Conservation (phyloP, 2,113 vertebrate genomes). For the Eira barbara region DNA sequence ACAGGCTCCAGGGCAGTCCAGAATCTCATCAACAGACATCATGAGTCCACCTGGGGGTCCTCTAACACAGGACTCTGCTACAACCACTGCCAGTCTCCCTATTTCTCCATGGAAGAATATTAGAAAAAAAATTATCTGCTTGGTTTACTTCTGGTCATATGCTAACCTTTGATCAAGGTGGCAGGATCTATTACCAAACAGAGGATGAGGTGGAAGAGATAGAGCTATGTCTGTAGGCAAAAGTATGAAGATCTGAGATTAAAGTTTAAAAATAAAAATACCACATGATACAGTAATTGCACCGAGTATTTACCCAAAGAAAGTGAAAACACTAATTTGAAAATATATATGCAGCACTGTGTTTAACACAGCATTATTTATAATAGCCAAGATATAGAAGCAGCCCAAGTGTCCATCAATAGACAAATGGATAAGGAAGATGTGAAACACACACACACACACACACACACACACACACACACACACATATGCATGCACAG, state of each 20-base stretch:
- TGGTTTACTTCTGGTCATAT: neutral
- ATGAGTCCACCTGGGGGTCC: neutral
- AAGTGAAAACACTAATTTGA: neutral
- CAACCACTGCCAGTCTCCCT: neutral
- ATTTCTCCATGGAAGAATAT: neutral
- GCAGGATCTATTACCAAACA: neutral
- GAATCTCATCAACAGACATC: neutral
- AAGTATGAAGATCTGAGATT: neutral
- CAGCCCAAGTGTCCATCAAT: neutral
- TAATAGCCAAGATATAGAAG: neutral
- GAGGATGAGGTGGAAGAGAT: neutral
- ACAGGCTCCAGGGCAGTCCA: accelerated
- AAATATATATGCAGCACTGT: neutral
- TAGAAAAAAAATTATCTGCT: neutral
- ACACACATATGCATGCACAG: too few relatives aligned
- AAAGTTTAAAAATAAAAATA: neutral
- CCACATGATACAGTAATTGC: neutral
- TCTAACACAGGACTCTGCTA: neutral
- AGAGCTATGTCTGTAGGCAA: neutral
- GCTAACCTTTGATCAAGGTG: neutral
- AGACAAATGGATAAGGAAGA: neutral
- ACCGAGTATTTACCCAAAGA: neutral
- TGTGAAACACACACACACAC: neutral
- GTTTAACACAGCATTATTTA: neutral
- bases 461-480: too few relatives aligned